Evolutionary conservation across 1,140 invertebrate genomes (phyloP), one percentile per base, ranked within the genome.

Genomic region (Nomia melanderi): DNA sequence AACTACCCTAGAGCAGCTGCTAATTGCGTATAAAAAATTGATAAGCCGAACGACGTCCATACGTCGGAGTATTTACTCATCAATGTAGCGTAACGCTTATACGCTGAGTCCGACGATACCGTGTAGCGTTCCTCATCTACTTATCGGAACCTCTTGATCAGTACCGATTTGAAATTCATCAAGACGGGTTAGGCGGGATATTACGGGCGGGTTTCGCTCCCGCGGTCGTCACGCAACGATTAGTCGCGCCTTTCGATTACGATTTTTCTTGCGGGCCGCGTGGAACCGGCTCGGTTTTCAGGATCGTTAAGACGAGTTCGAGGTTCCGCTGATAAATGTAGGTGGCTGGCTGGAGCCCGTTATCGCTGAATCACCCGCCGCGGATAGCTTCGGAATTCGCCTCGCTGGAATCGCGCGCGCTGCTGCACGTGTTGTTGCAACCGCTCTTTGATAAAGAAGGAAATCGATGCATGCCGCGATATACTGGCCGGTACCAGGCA

Each of bases 231-330:
- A 75, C 72, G 72, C 63, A 56, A 57, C 63, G 72, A 75, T 75
- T 75, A 75, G 72, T 75, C 53, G 53, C 72, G 72, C 72, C 63
- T 75, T 67, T 75, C 72, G 72, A 75, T 75, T 65, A 67, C n/a
- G 17, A 67, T 67, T 75, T 75, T 75, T 75, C 17, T 4, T 4
- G n/a, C 12, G 65, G 20, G 9, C n/a, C n/a, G n/a, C 54, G 23
- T 20, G 12, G 63, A 54, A 65, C 71, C 71, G 71, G 71, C 71
- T 27, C 36, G 27, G 36, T 67, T 67, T 75, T 75, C 72, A 67
- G 53, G 36, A 67, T 75, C 72, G 72, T 75, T 75, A 75, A 75
- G 64, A 53, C 63, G 63, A 31, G 62, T 74, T 66, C 63, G 41
- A 54, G 60, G 71, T 50, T 62, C 25, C 33, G 71, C 7, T 67